Percentiles rank a stretch among this genome's conserved stretches.
phyloP scores from a whole-genome alignment of 2,888 invertebrate genomes.

The Eupithecia pulchellata region DNA sequence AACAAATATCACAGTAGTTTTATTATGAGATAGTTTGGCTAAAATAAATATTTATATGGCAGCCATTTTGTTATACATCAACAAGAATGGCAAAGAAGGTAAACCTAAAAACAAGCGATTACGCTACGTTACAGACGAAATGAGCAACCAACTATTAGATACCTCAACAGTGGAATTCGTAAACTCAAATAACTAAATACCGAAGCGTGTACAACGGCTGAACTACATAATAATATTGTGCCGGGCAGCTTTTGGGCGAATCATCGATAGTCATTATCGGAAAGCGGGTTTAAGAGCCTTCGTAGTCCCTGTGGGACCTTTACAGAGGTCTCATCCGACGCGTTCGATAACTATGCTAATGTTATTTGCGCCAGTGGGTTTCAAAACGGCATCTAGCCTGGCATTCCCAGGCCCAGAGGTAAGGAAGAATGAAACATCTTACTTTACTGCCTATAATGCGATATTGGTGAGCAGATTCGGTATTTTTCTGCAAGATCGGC shows the following conservation, averaged over 20 bases:
- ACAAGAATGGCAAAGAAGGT: background rate
- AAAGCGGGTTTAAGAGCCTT: constrained; percentile 83
- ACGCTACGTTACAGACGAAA: constrained; percentile 10
- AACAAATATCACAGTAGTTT: background rate
- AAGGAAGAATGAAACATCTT: constrained; percentile 66
- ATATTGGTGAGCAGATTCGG: constrained; percentile 63
- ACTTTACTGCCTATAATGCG: constrained; percentile 60
- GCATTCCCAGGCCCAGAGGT: constrained; percentile 64
- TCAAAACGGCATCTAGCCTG: constrained; percentile 75
- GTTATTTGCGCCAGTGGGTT: constrained; percentile 83
- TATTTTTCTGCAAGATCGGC: constrained; percentile 53
- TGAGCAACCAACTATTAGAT: constrained; percentile 38
- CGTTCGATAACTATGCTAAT: constrained; percentile 85
- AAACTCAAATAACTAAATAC: constrained; percentile 71
- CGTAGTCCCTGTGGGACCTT: constrained; percentile 79
- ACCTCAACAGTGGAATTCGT: constrained; percentile 60
- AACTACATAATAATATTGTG: constrained; percentile 83
- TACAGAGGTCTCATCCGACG: constrained; percentile 81
- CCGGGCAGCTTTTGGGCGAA: constrained; percentile 76
- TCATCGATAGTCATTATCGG: constrained; percentile 85
- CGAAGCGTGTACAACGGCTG: constrained; percentile 70
- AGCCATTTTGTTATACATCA: background rate
- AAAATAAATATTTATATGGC: background rate
- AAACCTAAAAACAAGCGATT: background rate
- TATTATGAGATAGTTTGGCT: background rate